These are phyloP conservation scores for Oedothorax gibbosus DNA, from an alignment of 1,140 invertebrate genomes.

Conservation along the genomic window DNA sequence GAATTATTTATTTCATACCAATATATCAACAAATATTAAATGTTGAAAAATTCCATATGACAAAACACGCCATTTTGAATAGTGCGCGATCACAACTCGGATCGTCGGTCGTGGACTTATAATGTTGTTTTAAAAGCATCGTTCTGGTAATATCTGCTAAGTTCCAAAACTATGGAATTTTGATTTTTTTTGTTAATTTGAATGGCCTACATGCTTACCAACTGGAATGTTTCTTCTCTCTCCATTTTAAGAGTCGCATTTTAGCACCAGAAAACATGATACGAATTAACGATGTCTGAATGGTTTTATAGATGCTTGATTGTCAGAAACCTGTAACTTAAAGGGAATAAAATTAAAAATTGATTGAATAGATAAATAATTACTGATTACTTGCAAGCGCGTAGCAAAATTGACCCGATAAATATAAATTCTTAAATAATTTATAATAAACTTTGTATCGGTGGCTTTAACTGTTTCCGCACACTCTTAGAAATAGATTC, in stretches of 20 bases:
- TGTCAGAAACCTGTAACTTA: too few relatives aligned
- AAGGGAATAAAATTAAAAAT: too few relatives aligned
- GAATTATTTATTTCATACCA: too few relatives aligned
- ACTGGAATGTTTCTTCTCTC: constrained; percentile 16
- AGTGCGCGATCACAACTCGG: neutral
- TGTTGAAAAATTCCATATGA: neutral
- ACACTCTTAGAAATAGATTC: too few relatives aligned
- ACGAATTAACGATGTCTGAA: neutral
- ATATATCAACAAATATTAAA: too few relatives aligned
- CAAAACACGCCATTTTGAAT: neutral
- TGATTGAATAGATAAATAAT: too few relatives aligned
- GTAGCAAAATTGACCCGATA: too few relatives aligned
- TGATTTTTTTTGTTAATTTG: neutral
- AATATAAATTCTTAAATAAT: too few relatives aligned
- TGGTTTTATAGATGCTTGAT: too few relatives aligned
- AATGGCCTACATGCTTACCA: neutral
- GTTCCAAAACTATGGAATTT: neutral
- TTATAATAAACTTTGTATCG: too few relatives aligned
- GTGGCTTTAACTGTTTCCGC: too few relatives aligned
- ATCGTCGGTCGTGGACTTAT: neutral
- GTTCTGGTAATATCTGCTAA: neutral
- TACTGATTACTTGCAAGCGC: too few relatives aligned
- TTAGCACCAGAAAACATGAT: constrained; percentile 50
- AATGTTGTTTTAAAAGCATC: neutral
- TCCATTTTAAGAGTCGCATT: constrained; percentile 44